Base-by-base conservation (phyloP, 2,113 vertebrate species). In the Columba janthina region DNA sequence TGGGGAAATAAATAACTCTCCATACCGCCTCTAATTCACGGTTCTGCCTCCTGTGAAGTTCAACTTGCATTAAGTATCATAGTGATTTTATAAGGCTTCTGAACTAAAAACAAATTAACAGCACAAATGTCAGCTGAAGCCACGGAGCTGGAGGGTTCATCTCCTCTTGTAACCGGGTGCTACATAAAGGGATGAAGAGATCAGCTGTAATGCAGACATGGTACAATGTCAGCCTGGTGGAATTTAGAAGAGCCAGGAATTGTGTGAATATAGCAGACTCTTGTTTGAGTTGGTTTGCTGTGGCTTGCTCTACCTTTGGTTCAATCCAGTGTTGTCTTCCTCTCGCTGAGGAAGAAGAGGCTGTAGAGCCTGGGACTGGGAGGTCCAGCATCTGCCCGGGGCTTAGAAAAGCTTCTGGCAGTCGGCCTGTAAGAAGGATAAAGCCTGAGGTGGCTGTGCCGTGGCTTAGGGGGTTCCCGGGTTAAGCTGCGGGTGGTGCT, bases 311-410 rank as follows among this genome's bases (percentile, higher is more conserved):
- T 89, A 61, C 65, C 53, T 65, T 66, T 1, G 2, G n/a, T 54
- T 67, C 74, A 7, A 0, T 38, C 85, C 57, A 0, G 1, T 4
- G 32, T 1, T 15, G 17, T 78, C 70, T 3, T 11, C 34, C 73
- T 34, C 78, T 4, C 36, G 66, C 89, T 7, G 28, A 31, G 75
- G 75, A 66, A 28, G 77, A 70, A 4, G 15, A 38, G 75, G 71
- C 57, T 32, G 51, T 3, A 4, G 42, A 6, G 57, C 17, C 56
- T 42, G 69, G 20, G 14, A 15, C 11, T 5, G 2, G 36, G 36
- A 56, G 70, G 6, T 51, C 16, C 62, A 7, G 34, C 25, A 12
- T 28, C 76, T 57, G 38, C n/a, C 20, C 48, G 32, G 60, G 77
- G 31, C 67, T 54, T 36, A 8, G 25, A 17, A 64, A 44, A 53